Base-by-base conservation (phyloP, 2,797 vertebrate genomes). In the Dromococcyx pavoninus region DNA sequence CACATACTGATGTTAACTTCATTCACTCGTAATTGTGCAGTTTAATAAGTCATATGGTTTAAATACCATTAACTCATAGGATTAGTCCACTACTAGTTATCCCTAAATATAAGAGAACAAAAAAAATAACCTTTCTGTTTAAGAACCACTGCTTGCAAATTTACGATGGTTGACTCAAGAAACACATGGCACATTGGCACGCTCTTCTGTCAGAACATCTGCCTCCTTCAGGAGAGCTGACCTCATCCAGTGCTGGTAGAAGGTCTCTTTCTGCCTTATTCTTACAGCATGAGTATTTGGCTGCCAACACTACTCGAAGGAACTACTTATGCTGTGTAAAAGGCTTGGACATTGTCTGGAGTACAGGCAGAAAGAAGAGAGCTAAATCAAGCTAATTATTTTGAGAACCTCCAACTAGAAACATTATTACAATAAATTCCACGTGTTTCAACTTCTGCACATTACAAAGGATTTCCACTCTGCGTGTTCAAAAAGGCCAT, bases 361-460 rank as follows among this genome's bases (percentile, higher is more conserved):
- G 83, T 88, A 91, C 4, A 17, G 51, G 67, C 70, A 94, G 74
- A 93, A 96, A 88, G 30, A 18, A 94, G 83, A 88, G 62, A 0
- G 72, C 67, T 95, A 95, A 96, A 93, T 89, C 89, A 94, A 94
- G 86, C 88, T 94, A 96, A 95, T 96, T 92, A 95, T 96, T 95
- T 88, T 91, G 91, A 96, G 93, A 94, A 65, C 41, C 85, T 93
- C 69, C 86, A 91, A 79, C 53, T 43, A 91, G 72, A 93, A 94
- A 82, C 46, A 65, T 44, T 84, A 87, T 57, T 76, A 86, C 86
- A 90, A 85, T 86, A 94, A 91, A 93, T 89, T 79, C 83, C 93
- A 93, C 57, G 57, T 94, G 91, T 77, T 88, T 50, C 58, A 37
- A 61, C 61, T 88, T 46, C n/a, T 65, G 33, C 86, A 51, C 22